Evolutionary conservation across 2,888 invertebrate species (phyloP), one percentile per base, ranked within the genome.

Genomic region (Melikaiella ostensackeni): DNA sequence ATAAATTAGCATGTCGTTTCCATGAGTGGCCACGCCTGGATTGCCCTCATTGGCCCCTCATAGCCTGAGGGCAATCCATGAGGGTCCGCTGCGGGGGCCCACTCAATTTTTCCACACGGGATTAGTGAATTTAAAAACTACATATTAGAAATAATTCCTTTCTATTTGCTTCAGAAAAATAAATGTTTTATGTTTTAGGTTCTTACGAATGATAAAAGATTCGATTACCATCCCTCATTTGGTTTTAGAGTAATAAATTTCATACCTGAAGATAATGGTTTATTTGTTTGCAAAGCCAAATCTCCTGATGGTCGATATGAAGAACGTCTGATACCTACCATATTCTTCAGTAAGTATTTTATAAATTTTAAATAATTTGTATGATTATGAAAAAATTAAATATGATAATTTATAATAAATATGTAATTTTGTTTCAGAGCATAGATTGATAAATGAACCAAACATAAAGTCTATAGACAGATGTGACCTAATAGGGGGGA

Each of bases 401-500:
- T 4, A 4, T 16, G 4, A 42, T 42, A 42, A 42, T 16, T 42
- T 42, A 42, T 16, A 42, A 42, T 16, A 2, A 42, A 42, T 16
- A 42, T 42, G 0, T 16, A 13, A 42, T 42, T 42, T 55, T 21
- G 9, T 55, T 55, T 21, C 21, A 55, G 50, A 55, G 21, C 50
- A 55, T 55, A 21, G 50, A 21, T 55, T 55, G 50, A 55, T 55
- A 55, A 55, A 55, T 21, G 9, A n/a, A 21, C 50, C 50, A 55
- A 55, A 55, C 50, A 55, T 55, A 55, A 55, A 55, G n/a, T 55
- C 50, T 9, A 55, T 55, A 21, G 50, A 55, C 19, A 55, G 50
- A 55, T 55, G 50, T 55, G 50, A 55, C 7, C 21, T 55, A 55
- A 55, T 55, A 21, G 50, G 50, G 9, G 50, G 50, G 50, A 21